Conservation (phyloP, 2,113 vertebrate species). For the Limnothrissa miodon region DNA sequence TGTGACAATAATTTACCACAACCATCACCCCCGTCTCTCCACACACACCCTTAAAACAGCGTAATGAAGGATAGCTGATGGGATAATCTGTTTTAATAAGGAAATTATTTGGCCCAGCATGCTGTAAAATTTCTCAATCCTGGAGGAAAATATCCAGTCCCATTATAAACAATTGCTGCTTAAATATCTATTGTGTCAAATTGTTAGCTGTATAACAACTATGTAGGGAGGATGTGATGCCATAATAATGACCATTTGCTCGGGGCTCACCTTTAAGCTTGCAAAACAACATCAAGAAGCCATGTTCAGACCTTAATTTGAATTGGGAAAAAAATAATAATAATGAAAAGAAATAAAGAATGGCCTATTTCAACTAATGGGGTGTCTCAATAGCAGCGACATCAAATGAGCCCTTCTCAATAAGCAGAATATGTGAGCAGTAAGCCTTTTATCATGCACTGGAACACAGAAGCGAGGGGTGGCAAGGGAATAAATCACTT, state of each 20-base stretch:
- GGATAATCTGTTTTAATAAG: conserved; percentile 35
- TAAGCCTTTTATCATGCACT: background rate
- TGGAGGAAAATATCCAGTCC: background rate
- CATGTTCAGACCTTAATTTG: background rate
- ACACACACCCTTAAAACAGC: background rate
- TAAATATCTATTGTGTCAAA: background rate
- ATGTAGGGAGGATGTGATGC: background rate
- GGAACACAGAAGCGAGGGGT: background rate
- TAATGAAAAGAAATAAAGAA: background rate
- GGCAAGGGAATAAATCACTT: background rate
- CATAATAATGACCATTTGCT: background rate
- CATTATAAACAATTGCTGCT: background rate
- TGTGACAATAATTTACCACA: conserved; percentile 15
- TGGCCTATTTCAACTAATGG: background rate
- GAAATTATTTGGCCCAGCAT: conserved; percentile 23
- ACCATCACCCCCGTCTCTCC: no score
- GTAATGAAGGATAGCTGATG: conserved; percentile 22
- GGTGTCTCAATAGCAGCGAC: conserved; percentile 26
- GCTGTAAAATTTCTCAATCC: conserved; percentile 5
- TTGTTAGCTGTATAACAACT: background rate
- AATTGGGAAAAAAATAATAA: background rate
- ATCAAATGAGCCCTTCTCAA: conserved; percentile 30
- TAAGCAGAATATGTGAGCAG: conserved; percentile 32
- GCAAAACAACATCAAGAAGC: background rate
- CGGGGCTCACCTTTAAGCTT: background rate